Conservation (phyloP, 2,113 vertebrate species). For the Pseudonaja textilis region DNA sequence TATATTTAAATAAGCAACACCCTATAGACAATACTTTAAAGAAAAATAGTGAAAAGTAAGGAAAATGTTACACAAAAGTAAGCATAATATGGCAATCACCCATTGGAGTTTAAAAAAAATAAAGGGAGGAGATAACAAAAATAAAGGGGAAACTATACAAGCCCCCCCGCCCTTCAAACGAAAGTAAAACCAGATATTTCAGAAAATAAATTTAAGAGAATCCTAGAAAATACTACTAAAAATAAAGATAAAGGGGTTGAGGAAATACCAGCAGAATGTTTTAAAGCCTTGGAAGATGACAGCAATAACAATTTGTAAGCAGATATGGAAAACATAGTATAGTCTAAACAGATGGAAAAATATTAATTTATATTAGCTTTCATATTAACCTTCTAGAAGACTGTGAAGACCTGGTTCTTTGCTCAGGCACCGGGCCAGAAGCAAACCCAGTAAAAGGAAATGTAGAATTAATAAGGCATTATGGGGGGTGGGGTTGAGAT, state of each 20-base stretch:
- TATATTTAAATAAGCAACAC: neutral
- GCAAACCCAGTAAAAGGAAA: neutral
- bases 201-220: neutral
- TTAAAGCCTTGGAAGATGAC: neutral
- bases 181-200: neutral
- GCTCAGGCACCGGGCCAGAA: neutral
- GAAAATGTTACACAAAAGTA: neutral
- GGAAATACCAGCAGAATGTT: neutral
- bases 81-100: neutral
- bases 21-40: neutral
- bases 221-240: neutral
- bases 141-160: neutral
- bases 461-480: neutral
- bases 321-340: neutral
- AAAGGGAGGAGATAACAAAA: neutral
- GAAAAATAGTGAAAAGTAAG: neutral
- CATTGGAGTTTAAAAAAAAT: neutral
- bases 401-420: neutral
- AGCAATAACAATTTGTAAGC: neutral
- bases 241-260: neutral
- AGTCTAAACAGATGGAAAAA: neutral
- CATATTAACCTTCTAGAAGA: neutral
- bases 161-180: neutral
- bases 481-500: neutral
- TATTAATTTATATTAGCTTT: neutral